These are phyloP conservation scores for Lycophotia porphyrea DNA, from an alignment of 2,888 invertebrate genomes.

Conservation along the genomic window DNA sequence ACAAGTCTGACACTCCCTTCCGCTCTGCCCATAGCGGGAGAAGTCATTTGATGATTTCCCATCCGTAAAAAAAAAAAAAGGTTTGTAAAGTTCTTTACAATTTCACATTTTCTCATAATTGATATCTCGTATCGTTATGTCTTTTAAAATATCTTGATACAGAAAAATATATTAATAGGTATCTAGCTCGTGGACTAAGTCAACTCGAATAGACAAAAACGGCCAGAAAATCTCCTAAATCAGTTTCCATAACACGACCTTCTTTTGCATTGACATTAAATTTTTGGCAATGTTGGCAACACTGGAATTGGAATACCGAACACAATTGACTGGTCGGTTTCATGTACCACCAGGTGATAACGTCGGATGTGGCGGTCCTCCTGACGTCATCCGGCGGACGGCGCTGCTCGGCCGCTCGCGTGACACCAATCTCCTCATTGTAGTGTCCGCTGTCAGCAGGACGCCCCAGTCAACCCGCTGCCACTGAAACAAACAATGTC, in stretches of 20 bases:
- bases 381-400: conserved; percentile 82
- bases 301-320: conserved; percentile 57
- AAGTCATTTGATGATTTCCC: too few species aligned
- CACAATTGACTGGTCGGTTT: conserved; percentile 56
- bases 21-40: too few species aligned
- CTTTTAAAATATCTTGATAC: not conserved
- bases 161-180: not conserved
- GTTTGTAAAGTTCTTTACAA: not conserved
- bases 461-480: conserved; percentile 62
- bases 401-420: conserved; percentile 74
- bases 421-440: conserved; percentile 82
- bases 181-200: not conserved
- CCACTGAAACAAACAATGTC: conserved; percentile 64
- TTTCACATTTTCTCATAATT: not conserved
- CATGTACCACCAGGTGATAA: conserved; percentile 72
- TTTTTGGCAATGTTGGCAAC: conserved; percentile 52
- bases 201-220: not conserved
- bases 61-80: too few species aligned
- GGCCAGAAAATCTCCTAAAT: conserved; percentile 2
- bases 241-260: conserved; percentile 30
- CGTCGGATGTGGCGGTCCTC: conserved; percentile 82
- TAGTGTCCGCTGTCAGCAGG: conserved; percentile 64
- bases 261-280: conserved; percentile 17
- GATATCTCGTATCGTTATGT: not conserved
- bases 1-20: too few species aligned